Evolutionary conservation across 2,113 vertebrate species (phyloP).

Genomic region (Numida meleagris): DNA sequence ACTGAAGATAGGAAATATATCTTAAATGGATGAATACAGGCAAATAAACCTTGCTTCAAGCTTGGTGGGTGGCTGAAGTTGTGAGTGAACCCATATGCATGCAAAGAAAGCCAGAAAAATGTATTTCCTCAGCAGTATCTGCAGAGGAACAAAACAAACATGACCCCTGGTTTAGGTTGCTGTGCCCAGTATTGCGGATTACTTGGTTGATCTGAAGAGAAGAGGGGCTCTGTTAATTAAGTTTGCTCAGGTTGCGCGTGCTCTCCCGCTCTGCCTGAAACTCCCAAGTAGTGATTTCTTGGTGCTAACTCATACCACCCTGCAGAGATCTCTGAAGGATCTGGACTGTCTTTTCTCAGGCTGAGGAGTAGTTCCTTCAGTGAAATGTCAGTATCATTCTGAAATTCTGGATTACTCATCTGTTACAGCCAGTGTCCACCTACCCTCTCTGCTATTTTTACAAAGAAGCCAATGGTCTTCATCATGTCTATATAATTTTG

Average conservation of each 20-base stretch:
- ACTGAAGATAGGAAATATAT: conserved; percentile 8
- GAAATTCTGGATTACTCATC: not conserved
- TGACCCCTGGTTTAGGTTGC: conserved; percentile 61
- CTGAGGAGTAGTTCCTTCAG: not conserved
- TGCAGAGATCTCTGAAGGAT: not conserved
- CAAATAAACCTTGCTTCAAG: conserved; percentile 45
- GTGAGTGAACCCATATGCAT: conserved; percentile 71
- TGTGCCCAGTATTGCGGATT: conserved; percentile 40
- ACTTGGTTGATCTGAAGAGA: conserved; percentile 23
- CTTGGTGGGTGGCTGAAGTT: conserved; percentile 65
- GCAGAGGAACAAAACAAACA: conserved; percentile 68
- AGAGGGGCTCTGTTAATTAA: conserved; percentile 20
- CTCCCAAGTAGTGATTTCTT: conserved; percentile 34
- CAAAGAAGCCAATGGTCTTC: not conserved
- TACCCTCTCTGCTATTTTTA: not conserved
- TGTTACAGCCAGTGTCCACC: not conserved
- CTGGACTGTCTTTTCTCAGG: not conserved
- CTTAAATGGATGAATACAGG: conserved; percentile 39
- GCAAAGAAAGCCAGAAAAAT: conserved; percentile 54
- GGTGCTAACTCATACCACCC: not conserved
- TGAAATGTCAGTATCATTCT: not conserved
- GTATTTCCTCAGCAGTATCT: conserved; percentile 66
- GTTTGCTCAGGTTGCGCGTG: conserved; percentile 32
- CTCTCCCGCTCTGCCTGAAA: conserved; percentile 28
- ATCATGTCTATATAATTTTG: not conserved